Evolutionary conservation across 2,113 vertebrate genomes (phyloP).

Genomic region (Probosciger aterrimus): DNA sequence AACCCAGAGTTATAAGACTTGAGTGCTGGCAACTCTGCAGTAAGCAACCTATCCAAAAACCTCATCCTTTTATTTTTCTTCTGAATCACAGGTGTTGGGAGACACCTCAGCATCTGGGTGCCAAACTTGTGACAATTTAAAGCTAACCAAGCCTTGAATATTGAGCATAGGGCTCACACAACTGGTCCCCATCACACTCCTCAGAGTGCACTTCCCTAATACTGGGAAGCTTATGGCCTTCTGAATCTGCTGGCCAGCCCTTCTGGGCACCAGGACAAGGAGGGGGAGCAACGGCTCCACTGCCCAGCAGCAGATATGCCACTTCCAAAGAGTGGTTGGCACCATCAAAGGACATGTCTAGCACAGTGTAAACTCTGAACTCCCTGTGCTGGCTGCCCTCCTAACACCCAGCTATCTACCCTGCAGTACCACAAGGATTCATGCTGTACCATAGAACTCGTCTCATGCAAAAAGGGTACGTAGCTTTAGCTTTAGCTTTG

Average conservation of each 20-base stretch:
- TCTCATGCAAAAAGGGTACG: neutral
- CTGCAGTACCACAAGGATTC: neutral
- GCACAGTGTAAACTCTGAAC: neutral
- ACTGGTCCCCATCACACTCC: accelerated
- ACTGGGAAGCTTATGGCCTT: neutral
- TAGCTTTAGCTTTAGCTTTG: neutral
- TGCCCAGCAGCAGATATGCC: neutral
- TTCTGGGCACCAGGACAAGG: accelerated
- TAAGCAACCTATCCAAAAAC: neutral
- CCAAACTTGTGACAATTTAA: neutral
- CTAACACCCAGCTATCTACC: neutral
- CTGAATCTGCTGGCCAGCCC: neutral
- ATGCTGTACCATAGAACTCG: neutral
- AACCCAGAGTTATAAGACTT: neutral
- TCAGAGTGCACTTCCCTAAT: neutral
- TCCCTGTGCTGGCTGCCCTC: neutral
- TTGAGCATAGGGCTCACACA: neutral
- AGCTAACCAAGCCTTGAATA: neutral
- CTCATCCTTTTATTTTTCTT: neutral
- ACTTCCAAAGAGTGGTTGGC: neutral
- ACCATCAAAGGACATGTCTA: accelerated
- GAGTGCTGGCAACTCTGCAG: neutral
- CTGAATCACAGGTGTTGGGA: neutral
- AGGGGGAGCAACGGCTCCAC: accelerated
- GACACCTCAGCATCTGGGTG: neutral